These are phyloP conservation scores for Phyllotreta cruciferae DNA, from an alignment of 2,888 invertebrate genomes.

Conservation along the genomic window DNA sequence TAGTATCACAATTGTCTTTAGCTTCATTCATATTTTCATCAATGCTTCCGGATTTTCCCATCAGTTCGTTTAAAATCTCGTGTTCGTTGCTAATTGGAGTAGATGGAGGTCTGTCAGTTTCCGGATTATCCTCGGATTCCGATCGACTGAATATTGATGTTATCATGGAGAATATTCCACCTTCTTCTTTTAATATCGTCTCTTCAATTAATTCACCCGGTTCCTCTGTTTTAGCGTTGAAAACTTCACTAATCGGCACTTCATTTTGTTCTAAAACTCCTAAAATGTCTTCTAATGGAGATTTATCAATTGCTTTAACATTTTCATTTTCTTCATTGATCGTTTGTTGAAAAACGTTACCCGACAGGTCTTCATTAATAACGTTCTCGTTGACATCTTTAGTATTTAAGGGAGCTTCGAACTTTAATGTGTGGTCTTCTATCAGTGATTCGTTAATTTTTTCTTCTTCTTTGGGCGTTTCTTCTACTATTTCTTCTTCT, in stretches of 20 bases:
- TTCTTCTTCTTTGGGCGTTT: constrained; percentile 18
- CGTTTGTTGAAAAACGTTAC: too few species aligned
- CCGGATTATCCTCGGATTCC: not conserved
- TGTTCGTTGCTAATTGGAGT: constrained; percentile 17
- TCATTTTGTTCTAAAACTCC: not conserved
- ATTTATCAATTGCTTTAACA: constrained; percentile 1
- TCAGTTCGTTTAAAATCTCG: constrained; percentile 8
- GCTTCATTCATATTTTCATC: not conserved
- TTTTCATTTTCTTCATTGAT: too few species aligned
- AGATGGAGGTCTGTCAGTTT: not conserved
- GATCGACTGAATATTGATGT: constrained; percentile 23
- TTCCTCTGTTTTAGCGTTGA: constrained; percentile 13
- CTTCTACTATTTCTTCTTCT: constrained; percentile 1
- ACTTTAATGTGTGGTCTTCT: too few species aligned
- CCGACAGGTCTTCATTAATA: too few species aligned
- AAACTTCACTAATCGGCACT: constrained; percentile 9
- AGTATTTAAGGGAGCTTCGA: too few species aligned
- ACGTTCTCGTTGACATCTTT: too few species aligned
- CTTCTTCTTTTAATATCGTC: constrained; percentile 19
- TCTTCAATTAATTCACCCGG: constrained; percentile 24
- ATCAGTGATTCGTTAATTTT: not conserved
- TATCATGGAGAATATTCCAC: constrained; percentile 26
- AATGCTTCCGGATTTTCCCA: not conserved
- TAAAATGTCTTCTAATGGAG: constrained; percentile 7
- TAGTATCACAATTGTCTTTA: constrained; percentile 31